Evolutionary conservation across 2,888 invertebrate genomes (phyloP).

Genomic region (Orchesellides sinensis): DNA sequence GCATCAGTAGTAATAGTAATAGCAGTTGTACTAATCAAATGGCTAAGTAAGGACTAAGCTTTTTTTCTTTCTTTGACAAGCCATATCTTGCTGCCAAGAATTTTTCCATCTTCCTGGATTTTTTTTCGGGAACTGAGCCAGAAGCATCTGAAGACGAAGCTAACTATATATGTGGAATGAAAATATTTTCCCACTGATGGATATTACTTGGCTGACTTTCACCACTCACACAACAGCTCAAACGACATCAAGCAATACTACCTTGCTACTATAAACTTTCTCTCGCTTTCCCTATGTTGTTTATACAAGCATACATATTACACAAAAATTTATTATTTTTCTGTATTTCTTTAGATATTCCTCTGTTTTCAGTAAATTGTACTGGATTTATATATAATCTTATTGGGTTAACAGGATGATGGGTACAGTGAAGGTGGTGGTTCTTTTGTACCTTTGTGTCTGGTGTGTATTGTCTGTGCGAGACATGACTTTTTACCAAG

Average conservation of each 20-base stretch:
- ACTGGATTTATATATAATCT: too few species aligned
- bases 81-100: slow-evolving; percentile 62
- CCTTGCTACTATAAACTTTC: neutral
- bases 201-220: slow-evolving; percentile 56
- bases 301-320: neutral
- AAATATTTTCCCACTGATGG: slow-evolving; percentile 56
- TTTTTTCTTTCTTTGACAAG: slow-evolving; percentile 59
- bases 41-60: slow-evolving; percentile 47
- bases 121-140: slow-evolving; percentile 61
- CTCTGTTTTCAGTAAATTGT: slow-evolving; percentile 6
- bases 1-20: slow-evolving; percentile 32
- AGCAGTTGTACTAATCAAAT: slow-evolving; percentile 57
- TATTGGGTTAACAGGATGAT: slow-evolving; percentile 4
- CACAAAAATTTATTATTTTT: neutral
- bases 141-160: slow-evolving; percentile 32
- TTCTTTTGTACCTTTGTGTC: neutral
- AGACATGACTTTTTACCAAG: slow-evolving; percentile 38
- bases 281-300: neutral
- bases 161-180: slow-evolving; percentile 35
- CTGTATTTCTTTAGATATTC: neutral
- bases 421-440: too few species aligned
- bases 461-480: too few species aligned
- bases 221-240: slow-evolving; percentile 23
- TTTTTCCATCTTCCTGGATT: slow-evolving; percentile 60
- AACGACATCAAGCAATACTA: neutral